Evolutionary conservation across 2,888 invertebrate genomes (phyloP).

Genomic region (Drosophila trichaetosa): DNA sequence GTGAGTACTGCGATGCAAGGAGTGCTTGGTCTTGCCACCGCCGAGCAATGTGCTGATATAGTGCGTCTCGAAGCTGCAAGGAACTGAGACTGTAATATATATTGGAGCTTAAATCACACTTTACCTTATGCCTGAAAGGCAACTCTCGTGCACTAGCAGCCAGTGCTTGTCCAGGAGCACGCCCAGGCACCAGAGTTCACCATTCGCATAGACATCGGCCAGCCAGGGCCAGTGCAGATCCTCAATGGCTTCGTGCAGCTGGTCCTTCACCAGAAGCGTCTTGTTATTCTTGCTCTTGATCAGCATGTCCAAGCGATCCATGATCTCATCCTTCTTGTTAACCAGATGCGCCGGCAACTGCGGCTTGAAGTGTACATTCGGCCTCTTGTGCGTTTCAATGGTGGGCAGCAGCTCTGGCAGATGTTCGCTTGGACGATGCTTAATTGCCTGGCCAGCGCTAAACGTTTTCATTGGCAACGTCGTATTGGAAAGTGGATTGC

Average conservation of each 20-base stretch:
- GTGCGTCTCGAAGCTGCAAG: constrained; percentile 86
- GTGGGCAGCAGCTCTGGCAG: constrained; percentile 63
- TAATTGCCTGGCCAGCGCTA: constrained; percentile 72
- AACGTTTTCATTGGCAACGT: constrained; percentile 76
- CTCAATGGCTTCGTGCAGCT: constrained; percentile 80
- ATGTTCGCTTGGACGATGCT: constrained; percentile 27
- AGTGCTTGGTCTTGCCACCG: constrained; percentile 87
- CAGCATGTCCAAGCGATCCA: constrained; percentile 72
- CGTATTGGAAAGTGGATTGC: constrained; percentile 74
- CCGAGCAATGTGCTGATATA: constrained; percentile 89
- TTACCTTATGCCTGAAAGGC: constrained; percentile 83
- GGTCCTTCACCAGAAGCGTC: constrained; percentile 76
- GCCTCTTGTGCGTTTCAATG: constrained; percentile 61
- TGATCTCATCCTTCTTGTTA: constrained; percentile 74
- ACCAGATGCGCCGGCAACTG: constrained; percentile 52
- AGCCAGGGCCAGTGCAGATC: constrained; percentile 89
- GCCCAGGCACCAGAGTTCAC: constrained; percentile 89
- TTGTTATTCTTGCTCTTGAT: constrained; percentile 79
- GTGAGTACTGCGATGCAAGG: constrained; percentile 87
- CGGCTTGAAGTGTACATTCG: constrained; percentile 78
- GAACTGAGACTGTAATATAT: neutral
- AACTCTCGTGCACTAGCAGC: constrained; percentile 88
- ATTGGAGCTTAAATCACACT: neutral
- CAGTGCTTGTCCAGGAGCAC: constrained; percentile 88
- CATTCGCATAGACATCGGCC: constrained; percentile 90